A percentile compares a stretch with the other conserved stretches of the same genome.
Conservation (phyloP, 37 sponge, comb jelly and placozoan species). For the Eunapius fragilis region DNA sequence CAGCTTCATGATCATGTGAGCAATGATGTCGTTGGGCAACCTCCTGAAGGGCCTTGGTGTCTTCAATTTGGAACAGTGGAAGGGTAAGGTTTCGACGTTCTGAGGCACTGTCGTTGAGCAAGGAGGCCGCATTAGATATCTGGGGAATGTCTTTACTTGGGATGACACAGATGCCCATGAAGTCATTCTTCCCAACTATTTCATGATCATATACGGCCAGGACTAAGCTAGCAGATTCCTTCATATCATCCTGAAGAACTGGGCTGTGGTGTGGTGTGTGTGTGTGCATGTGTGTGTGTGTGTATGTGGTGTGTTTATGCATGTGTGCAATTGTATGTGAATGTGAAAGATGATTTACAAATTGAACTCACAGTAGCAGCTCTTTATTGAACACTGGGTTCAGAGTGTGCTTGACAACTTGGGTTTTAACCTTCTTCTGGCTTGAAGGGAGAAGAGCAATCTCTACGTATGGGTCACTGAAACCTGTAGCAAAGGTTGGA, state of each 20-base stretch:
- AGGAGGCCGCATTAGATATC: background rate
- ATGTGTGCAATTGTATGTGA: background rate
- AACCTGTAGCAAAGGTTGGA: slow-evolving; percentile 10
- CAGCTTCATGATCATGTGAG: background rate
- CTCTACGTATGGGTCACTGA: slow-evolving; percentile 62
- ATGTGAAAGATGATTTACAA: no score
- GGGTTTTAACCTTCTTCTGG: slow-evolving; percentile 27
- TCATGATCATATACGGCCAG: slow-evolving; percentile 65
- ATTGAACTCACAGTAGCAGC: slow-evolving; percentile 48
- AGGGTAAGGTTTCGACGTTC: slow-evolving; percentile 19
- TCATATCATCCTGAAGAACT: background rate
- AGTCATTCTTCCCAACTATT: slow-evolving; percentile 45
- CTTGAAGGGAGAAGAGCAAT: slow-evolving; percentile 20
- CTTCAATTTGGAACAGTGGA: slow-evolving; percentile 19
- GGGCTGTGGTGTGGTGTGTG: background rate
- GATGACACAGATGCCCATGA: slow-evolving; percentile 62
- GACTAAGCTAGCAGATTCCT: slow-evolving; percentile 39
- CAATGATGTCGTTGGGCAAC: background rate
- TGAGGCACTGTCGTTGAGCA: background rate
- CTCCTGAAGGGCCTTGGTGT: background rate
- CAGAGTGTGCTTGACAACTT: slow-evolving; percentile 29
- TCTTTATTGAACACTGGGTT: slow-evolving; percentile 57
- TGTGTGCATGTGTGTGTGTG: background rate
- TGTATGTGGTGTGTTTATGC: background rate
- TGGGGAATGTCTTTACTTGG: slow-evolving; percentile 43